These are phyloP conservation scores for Osmerus mordax DNA, from an alignment of 2,113 vertebrate genomes.

Conservation along the genomic window DNA sequence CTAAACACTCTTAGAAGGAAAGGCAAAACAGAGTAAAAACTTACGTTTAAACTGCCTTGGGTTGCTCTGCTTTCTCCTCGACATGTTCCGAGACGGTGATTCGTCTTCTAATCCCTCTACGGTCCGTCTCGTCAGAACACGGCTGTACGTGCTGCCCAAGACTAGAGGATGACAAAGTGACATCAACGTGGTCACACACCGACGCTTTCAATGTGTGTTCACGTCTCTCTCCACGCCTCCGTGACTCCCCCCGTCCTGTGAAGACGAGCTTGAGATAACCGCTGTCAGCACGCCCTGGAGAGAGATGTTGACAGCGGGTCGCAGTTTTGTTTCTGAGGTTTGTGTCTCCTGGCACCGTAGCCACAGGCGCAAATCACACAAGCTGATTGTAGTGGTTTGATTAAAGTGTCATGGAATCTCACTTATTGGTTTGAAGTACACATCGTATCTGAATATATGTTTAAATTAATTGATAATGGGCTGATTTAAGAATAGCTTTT, in stretches of 20 bases:
- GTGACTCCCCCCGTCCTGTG: constrained; percentile 1
- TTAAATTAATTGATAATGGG: too few relatives aligned
- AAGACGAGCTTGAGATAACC: not conserved
- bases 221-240: not conserved
- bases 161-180: constrained; percentile 12
- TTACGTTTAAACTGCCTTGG: constrained; percentile 89
- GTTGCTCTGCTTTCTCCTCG: constrained; percentile 89
- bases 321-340: constrained; percentile 43
- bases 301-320: constrained; percentile 27
- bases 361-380: constrained; percentile 19
- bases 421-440: too few relatives aligned
- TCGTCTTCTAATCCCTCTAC: too few relatives aligned
- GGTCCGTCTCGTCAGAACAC: too few relatives aligned
- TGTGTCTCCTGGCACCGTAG: constrained; percentile 37
- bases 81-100: constrained; percentile 64
- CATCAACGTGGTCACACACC: not conserved
- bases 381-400: too few relatives aligned
- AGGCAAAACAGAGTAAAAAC: constrained; percentile 40
- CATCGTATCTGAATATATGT: too few relatives aligned
- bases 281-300: constrained; percentile 41
- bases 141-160: too few relatives aligned
- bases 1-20: constrained; percentile 4
- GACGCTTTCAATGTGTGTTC: not conserved
- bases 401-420: too few relatives aligned
- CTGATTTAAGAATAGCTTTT: too few relatives aligned